These are phyloP conservation scores for Atta cephalotes DNA, from an alignment of 1,140 invertebrate species.

Conservation along the genomic window DNA sequence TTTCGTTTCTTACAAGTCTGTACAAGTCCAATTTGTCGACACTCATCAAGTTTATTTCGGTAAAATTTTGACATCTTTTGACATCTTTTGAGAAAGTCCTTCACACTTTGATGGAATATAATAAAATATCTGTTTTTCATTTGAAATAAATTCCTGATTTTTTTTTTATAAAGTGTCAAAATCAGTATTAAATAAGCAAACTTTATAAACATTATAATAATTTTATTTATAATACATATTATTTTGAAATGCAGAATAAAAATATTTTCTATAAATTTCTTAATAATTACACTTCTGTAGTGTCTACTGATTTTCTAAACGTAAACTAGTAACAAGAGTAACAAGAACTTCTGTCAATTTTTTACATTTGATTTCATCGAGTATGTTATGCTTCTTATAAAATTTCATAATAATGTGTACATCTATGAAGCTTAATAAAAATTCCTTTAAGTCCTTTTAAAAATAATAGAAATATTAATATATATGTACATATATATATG, in stretches of 20 bases:
- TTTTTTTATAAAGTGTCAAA: slow-evolving; percentile 22
- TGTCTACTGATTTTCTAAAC: background rate
- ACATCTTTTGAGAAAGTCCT: background rate
- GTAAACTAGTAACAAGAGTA: background rate
- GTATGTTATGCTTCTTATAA: slow-evolving; percentile 13
- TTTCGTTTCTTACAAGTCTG: background rate
- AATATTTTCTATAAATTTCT: background rate
- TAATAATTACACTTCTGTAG: background rate
- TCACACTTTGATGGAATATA: slow-evolving; percentile 3
- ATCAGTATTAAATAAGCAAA: background rate
- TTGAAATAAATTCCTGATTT: background rate
- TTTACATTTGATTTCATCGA: slow-evolving; percentile 9
- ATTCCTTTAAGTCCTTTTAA: background rate
- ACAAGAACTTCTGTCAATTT: slow-evolving; percentile 17
- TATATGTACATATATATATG: too few species aligned
- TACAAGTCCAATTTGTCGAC: background rate
- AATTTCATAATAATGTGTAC: slow-evolving; percentile 13
- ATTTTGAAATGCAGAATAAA: background rate
- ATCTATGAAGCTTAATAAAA: slow-evolving; percentile 10
- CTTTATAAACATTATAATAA: background rate
- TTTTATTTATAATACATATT: background rate
- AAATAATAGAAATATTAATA: background rate
- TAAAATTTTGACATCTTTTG: slow-evolving; percentile 17
- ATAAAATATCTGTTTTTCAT: slow-evolving; percentile 10
- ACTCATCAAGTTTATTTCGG: slow-evolving; percentile 15